Percentiles rank a stretch among this genome's conserved stretches.
Conservation (phyloP, 2,888 invertebrate genomes). For the Quadroppia sp. region DNA sequence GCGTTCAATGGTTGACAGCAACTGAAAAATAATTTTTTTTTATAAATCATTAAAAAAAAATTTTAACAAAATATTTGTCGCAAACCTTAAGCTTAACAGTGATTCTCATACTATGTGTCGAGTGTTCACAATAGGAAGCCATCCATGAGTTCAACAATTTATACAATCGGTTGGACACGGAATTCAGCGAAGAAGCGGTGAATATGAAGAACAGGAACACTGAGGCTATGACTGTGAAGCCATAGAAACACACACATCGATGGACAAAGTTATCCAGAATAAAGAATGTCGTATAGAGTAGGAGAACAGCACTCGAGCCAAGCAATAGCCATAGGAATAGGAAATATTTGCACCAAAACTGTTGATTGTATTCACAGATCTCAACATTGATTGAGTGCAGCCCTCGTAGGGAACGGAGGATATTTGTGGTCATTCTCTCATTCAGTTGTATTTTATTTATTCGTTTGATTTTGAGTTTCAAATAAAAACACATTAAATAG, state of each 20-base stretch:
- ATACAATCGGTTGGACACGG: not conserved
- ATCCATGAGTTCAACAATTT: not conserved
- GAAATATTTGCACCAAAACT: no score
- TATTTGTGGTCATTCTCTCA: not conserved
- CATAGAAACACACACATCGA: not conserved
- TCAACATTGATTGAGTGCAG: not conserved
- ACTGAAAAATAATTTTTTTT: not conserved
- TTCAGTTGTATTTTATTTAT: not conserved
- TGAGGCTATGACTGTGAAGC: not conserved
- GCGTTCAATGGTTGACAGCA: not conserved
- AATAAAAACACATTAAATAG: constrained; percentile 8
- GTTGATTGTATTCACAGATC: not conserved
- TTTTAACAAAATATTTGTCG: no score
- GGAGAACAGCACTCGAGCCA: no score
- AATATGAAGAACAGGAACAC: not conserved
- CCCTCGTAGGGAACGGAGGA: not conserved
- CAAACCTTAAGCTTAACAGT: not conserved
- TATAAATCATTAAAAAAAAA: not conserved
- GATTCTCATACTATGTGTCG: not conserved
- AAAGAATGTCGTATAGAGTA: not conserved
- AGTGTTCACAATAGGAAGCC: no score
- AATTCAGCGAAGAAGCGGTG: constrained; percentile 8
- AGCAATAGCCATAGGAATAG: no score
- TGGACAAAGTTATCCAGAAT: not conserved
- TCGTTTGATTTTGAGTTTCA: not conserved